phyloP scores from a whole-genome alignment of 2,888 invertebrate species.

The Malacosoma neustria region DNA sequence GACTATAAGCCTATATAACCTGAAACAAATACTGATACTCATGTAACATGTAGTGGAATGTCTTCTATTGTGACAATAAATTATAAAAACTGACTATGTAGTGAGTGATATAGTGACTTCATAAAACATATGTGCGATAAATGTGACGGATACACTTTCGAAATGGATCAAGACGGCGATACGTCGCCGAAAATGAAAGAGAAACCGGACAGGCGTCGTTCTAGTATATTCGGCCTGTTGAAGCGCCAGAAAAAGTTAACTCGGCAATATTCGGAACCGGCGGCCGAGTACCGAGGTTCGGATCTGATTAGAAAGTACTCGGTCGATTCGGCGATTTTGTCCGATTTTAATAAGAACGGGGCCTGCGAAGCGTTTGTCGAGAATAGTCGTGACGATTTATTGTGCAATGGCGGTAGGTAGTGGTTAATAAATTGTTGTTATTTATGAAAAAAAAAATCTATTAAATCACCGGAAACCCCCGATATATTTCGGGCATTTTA shows the following conservation, averaged over 20 bases:
- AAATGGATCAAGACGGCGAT: background rate
- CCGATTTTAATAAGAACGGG: conserved; percentile 34
- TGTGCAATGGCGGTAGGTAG: conserved; percentile 39
- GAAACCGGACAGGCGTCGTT: conserved; percentile 40
- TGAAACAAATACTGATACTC: too few relatives aligned
- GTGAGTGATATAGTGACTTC: background rate
- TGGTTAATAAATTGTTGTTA: too few relatives aligned
- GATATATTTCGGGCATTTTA: too few relatives aligned
- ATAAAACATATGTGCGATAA: conserved; percentile 26
- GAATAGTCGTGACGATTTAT: conserved; percentile 19
- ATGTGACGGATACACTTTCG: conserved; percentile 24
- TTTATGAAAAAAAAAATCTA: too few relatives aligned
- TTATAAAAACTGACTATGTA: too few relatives aligned
- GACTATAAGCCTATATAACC: too few relatives aligned
- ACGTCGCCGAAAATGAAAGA: conserved; percentile 31
- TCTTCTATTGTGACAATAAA: too few relatives aligned
- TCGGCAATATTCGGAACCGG: conserved; percentile 49
- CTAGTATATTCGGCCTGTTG: conserved; percentile 52
- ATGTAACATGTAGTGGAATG: too few relatives aligned
- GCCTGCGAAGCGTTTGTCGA: conserved; percentile 24
- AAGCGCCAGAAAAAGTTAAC: conserved; percentile 46
- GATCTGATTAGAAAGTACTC: conserved; percentile 41
- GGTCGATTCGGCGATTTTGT: conserved; percentile 48
- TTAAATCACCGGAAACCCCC: too few relatives aligned
- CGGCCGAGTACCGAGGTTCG: conserved; percentile 15